Base-by-base conservation (phyloP, 2,888 invertebrate genomes). In the Microctonus brassicae region DNA sequence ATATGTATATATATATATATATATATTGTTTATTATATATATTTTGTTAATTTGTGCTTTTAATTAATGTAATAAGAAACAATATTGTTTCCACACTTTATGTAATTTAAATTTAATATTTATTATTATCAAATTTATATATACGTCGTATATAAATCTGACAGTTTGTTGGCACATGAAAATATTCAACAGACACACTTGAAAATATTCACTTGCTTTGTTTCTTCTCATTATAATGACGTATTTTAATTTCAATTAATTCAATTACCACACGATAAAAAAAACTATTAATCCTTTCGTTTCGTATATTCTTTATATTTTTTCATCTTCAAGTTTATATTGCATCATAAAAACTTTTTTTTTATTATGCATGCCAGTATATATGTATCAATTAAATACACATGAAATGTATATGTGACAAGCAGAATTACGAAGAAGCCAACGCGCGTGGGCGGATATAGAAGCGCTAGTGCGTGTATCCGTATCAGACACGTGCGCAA, bases 241-340 rank as follows among this genome's bases (percentile, higher is more conserved):
- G n/a, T n/a, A n/a, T n/a, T n/a, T n/a, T n/a, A n/a, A n/a, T 39
- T 39, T 2, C 63, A 67, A 71, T 67, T 62, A 67, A 71, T 71
- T 71, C 71, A 67, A 67, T 71, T 67, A 71, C 67, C 70, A 61
- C 70, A 70, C 61, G 70, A 61, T 65, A 70, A 60, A 66, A 9
- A 34, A 39, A 22, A 2, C 9, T 29, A 63, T 47, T 29, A 63
- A 29, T 33, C 17, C 20, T 52, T 6, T 62, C 33, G 24, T 63
- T 47, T 34, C n/a, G 3, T 29, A 20, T 60, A 17, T 60, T 24
- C 10, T 22, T 24, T n/a, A n/a, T n/a, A n/a, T n/a, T n/a, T n/a
- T n/a, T n/a, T 29, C 29, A 5, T 29, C 7, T 5, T 29, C 4
- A 36, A 9, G 10, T 36, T 9, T 9, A 39, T 39, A 39, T 39